Evolutionary conservation across 2,888 invertebrate species (phyloP).

Genomic region (Phortica okadai): DNA sequence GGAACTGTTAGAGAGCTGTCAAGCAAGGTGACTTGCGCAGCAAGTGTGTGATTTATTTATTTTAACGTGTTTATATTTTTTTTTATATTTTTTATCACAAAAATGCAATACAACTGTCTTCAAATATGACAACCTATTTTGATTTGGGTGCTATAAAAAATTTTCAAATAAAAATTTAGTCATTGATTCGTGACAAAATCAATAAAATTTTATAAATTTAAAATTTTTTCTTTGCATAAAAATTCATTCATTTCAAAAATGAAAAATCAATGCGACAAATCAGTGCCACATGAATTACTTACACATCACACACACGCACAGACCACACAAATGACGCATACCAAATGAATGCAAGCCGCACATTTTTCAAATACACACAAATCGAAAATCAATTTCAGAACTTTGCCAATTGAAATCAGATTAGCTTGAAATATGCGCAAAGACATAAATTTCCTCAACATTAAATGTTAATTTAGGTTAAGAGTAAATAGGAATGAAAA

Average conservation of each 20-base stretch:
- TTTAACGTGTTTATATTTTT: no score
- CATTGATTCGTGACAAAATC: no score
- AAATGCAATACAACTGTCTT: no score
- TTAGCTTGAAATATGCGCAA: slow-evolving; percentile 3
- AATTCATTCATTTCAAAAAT: no score
- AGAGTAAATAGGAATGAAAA: neutral
- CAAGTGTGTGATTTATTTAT: no score
- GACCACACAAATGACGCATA: neutral
- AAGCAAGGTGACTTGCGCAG: no score
- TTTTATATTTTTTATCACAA: no score
- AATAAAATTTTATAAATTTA: no score
- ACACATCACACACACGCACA: neutral
- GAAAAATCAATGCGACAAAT: neutral
- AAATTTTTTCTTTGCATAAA: no score
- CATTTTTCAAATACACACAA: neutral
- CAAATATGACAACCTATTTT: no score
- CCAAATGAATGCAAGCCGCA: neutral
- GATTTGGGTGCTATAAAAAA: no score
- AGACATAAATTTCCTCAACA: slow-evolving; percentile 4
- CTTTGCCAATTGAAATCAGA: slow-evolving; percentile 3
- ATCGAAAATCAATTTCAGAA: neutral
- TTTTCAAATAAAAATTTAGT: no score
- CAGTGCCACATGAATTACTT: neutral
- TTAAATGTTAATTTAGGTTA: slow-evolving; percentile 16
- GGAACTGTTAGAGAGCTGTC: neutral